These are phyloP conservation scores for Gyrodactylus bullatarudis DNA, from an alignment of 1,140 invertebrate species.

Conservation along the genomic window DNA sequence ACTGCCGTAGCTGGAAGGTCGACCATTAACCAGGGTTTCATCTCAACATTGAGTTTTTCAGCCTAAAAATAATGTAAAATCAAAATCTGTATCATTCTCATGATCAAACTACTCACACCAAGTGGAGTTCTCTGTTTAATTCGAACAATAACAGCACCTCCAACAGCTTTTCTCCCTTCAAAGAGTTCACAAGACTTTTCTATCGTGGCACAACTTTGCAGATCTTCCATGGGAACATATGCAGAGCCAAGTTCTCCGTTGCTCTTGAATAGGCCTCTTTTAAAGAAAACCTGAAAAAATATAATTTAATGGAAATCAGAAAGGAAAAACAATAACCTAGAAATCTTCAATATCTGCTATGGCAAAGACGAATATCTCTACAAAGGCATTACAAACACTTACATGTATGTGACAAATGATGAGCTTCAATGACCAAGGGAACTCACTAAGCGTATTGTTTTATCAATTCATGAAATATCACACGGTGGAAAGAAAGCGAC, in stretches of 20 bases:
- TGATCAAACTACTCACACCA: background rate
- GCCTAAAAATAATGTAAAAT: background rate
- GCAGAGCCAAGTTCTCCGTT: background rate
- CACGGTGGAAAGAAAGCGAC: no score
- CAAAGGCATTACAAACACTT: no score
- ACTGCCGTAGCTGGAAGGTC: background rate
- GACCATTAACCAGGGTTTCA: background rate
- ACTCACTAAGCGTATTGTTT: no score
- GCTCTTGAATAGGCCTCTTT: background rate
- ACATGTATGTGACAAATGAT: no score
- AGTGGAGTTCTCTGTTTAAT: background rate
- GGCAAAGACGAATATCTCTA: no score
- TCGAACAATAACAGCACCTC: background rate
- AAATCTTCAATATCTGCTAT: no score
- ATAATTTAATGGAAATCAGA: background rate
- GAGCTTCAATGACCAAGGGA: no score
- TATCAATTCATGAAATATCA: no score
- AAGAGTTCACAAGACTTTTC: background rate
- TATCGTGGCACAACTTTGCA: background rate
- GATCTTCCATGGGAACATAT: background rate
- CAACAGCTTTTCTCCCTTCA: background rate
- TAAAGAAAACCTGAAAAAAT: background rate
- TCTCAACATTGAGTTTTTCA: background rate
- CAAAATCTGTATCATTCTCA: background rate
- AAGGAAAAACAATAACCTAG: no score